Base-by-base conservation (phyloP, 2,113 vertebrate species). In the Neogobius melanostomus region DNA sequence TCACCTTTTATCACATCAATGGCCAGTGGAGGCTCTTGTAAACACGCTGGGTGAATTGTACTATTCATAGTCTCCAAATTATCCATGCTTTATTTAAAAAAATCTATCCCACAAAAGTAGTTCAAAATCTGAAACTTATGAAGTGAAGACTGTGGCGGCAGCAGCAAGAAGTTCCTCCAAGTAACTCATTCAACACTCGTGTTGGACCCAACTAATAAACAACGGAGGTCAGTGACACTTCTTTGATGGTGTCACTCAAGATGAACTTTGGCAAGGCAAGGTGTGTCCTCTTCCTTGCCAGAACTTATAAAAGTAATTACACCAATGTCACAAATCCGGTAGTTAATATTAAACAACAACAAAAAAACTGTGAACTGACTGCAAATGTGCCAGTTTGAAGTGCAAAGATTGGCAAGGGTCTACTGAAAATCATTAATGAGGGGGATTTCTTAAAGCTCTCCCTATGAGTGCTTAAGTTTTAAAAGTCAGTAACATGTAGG, bases 11-110 rank as follows among this genome's bases (percentile, higher is more conserved):
- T 87, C 77, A 91, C 81, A 10, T 93, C 92, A 0, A 85, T 74
- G 42, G 92, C 89, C 67, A 91, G 72, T 0, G 92, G 91, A 1
- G 90, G 90, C 28, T 91, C 78, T 6, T 84, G 85, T 81, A 93
- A 87, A 87, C 92, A 93, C 42, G 84, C 76, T 1, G 92, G 92
- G 71, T 93, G 64, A 6, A 92, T 84, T 17, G 89, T 92, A 69
- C 16, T n/a, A 72, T 92, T 92, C 21, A 79, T 7, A 5, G 36
- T 8, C 62, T 92, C 90, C 86, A 90, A 87, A 62, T 46, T 8
- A 7, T 14, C 52, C 50, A 57, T 66, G 45, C 42, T 7, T 61
- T 16, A 64, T 10, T 16, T 11, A 11, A 70, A 51, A n/a, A 48
- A 17, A 44, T 57, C 42, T 6, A 42, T 42, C 4, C 17, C 9